phyloP scores from a whole-genome alignment of 1,140 invertebrate genomes.

The Achatina immaculata region DNA sequence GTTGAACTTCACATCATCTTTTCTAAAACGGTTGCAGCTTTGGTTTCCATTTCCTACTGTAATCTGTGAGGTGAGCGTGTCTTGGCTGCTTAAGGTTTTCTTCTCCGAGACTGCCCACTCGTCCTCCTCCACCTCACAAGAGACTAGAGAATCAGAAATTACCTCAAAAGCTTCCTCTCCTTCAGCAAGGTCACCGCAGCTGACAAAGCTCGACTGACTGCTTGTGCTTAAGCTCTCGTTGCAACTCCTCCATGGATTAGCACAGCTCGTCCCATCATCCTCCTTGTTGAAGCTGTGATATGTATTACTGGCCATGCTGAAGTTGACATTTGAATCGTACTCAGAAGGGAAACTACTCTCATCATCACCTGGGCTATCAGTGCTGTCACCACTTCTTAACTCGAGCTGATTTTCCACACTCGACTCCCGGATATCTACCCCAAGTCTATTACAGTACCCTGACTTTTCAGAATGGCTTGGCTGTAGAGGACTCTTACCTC shows the following conservation, averaged over 20 bases:
- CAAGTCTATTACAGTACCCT: constrained; percentile 29
- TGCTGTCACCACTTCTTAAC: neutral
- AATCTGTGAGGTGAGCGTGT: neutral
- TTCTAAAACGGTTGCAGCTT: constrained; percentile 15
- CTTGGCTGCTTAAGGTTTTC: neutral
- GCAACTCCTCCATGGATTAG: neutral
- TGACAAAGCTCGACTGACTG: constrained; percentile 32
- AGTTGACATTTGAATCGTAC: constrained; percentile 4
- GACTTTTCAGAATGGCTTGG: neutral
- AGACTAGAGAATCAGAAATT: neutral
- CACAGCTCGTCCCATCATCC: constrained; percentile 10
- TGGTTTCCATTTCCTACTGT: constrained; percentile 18
- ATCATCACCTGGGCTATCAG: neutral
- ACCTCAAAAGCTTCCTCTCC: neutral
- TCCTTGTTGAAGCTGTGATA: constrained; percentile 5
- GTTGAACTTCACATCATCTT: neutral
- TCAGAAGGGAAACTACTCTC: constrained; percentile 21
- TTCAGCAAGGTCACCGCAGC: constrained; percentile 15
- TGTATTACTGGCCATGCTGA: constrained; percentile 6
- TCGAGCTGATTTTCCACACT: constrained; percentile 26
- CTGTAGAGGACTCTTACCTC: neutral
- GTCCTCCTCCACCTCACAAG: too few species aligned
- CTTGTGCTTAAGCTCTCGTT: constrained; percentile 26
- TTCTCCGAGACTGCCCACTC: neutral
- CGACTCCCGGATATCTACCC: constrained; percentile 13